Evolutionary conservation across 1,140 invertebrate species (phyloP), one percentile per base, ranked within the genome.

Genomic region (Rhyacophila brunnea): DNA sequence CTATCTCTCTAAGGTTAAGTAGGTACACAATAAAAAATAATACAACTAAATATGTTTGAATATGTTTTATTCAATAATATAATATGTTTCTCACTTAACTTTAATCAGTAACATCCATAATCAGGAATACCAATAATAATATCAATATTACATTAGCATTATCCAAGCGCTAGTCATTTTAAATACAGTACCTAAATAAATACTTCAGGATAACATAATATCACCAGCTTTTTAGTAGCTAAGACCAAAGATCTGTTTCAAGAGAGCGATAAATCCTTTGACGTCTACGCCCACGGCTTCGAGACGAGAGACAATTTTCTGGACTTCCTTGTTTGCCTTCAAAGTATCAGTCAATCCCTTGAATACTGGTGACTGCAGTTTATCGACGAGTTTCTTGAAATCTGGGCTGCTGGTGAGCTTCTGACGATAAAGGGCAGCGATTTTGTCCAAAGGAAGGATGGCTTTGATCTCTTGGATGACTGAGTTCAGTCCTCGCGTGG

Each of bases 381-480:
- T 14, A 5, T 51, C 49, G n/a, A 38, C 7, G 10, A 51, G 13
- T 4, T 36, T 20, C 49, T 40, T 51, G 49, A 51, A 51, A 1
- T 15, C 49, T 10, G 49, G 34, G 35, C 35, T 40, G 15, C 14
- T 38, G 3, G 19, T 1, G 5, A 51, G 34, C 35, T 51, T 51
- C 1, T 51, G 20, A 35, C 9, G 9, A 23, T 34, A 49, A 1
- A 49, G 28, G 1, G 47, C 47, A 5, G 11, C 17, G 47, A 49
- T 49, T 13, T 32, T 13, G 7, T 32, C 47, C 4, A n/a, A 6
- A 13, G 20, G 23, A 18, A 49, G 47, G 20, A 35, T n/a, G 5
- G 23, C 47, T 35, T 34, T 34, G 47, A 49, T 49, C 14, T 49
- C 19, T 35, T 49, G 47, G 28, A 49, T 6, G 20, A 49, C 13